Evolutionary conservation across 2,113 vertebrate genomes (phyloP).

Genomic region (Apeltes quadracus): DNA sequence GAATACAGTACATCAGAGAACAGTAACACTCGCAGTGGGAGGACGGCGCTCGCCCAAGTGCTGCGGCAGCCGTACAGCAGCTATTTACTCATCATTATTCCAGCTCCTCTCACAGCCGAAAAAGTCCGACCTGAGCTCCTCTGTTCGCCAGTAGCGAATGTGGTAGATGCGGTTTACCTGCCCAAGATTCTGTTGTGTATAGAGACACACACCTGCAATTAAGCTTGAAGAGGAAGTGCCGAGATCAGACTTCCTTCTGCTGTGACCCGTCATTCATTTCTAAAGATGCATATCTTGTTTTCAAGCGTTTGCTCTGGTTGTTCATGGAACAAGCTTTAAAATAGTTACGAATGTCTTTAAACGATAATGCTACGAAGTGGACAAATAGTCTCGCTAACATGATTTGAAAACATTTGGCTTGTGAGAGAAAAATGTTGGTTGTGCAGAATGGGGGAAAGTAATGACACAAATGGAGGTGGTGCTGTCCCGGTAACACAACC

Average conservation of each 20-base stretch:
- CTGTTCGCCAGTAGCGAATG: conserved; percentile 28
- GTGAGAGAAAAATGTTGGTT: background rate
- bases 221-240: background rate
- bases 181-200: conserved; percentile 20
- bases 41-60: conserved; percentile 46
- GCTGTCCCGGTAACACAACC: background rate
- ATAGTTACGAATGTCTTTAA: background rate
- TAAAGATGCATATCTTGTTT: background rate
- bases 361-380: background rate
- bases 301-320: background rate
- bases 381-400: background rate
- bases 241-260: conserved; percentile 22
- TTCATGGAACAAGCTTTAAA: background rate
- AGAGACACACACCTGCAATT: no score
- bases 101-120: conserved; percentile 42
- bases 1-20: conserved; percentile 50
- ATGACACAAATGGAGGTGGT: background rate
- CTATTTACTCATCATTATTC: conserved; percentile 58
- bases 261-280: conserved; percentile 20
- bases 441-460: background rate
- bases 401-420: background rate
- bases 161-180: conserved; percentile 27
- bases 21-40: conserved; percentile 65
- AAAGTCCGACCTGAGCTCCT: conserved; percentile 10
- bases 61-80: conserved; percentile 35